Base-by-base conservation (phyloP, 2,797 vertebrate genomes). In the Denticeps clupeoides region DNA sequence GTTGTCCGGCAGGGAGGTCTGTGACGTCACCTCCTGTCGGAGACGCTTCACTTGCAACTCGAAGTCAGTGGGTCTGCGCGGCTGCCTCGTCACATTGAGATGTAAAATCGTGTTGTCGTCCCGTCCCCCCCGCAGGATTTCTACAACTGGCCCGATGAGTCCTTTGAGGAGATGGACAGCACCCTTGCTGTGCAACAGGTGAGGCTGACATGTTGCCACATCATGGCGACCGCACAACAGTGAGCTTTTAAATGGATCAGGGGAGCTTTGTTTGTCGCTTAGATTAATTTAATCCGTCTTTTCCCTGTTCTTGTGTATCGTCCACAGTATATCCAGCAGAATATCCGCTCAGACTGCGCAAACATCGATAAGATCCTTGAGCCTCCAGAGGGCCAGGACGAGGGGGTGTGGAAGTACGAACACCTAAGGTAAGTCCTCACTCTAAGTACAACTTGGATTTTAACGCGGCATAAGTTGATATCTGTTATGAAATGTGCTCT, bases 91-190 rank as follows among this genome's bases (percentile, higher is more conserved):
- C n/a, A n/a, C n/a, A n/a, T n/a, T n/a, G n/a, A n/a, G n/a, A n/a
- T n/a, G n/a, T n/a, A 24, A 25, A 25, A 25, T 24, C 24, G 25
- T 25, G 24, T 5, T 25, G 25, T 19, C 69, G 29, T 18, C 8
- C 1, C 45, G 50, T 50, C 33, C 29, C 44, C 12, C 6, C 10
- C 55, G 1, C 57, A 97, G 93, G 93, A 99, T 74, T 97, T 97
- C 79, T 99, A 96, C 80, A 97, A 91, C 69, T 97, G 94, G 93
- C 91, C 92, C 28, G 93, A 97, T 92, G 94, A 97, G 63, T 97
- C 94, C 9, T 97, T 99, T 70, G 94, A 97, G 75, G 93, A 99
- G 74, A 97, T 99, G 94, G 94, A 97, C 69, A 97, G 94, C 74
- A 97, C 93, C 0, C 78, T 99, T 63, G 93, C 94, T 71, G 93